These are phyloP conservation scores for Cryptus armator DNA, from an alignment of 2,888 invertebrate genomes.

Conservation along the genomic window DNA sequence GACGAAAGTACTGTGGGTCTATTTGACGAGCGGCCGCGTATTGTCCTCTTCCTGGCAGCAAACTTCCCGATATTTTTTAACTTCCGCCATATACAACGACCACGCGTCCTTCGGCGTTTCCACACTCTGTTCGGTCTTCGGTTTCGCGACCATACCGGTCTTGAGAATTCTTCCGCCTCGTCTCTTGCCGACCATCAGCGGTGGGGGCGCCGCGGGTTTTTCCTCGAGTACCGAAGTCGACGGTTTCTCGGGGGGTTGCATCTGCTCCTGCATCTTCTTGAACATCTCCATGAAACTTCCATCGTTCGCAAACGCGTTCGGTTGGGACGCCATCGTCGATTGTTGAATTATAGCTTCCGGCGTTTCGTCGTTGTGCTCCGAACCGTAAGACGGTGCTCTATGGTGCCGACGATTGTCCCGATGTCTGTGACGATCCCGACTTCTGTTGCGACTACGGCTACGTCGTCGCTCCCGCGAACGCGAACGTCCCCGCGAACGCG, in stretches of 20 bases:
- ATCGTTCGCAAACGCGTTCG: constrained; percentile 94
- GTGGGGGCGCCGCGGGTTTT: constrained; percentile 85
- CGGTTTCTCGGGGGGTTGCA: constrained; percentile 81
- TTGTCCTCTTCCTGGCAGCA: constrained; percentile 97
- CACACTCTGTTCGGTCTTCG: constrained; percentile 89
- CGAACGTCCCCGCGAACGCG: constrained; percentile 75
- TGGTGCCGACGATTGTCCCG: constrained; percentile 78
- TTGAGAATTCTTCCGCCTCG: constrained; percentile 95
- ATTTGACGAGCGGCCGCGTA: constrained; percentile 96
- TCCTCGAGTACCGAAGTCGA: constrained; percentile 83
- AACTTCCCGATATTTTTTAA: constrained; percentile 95
- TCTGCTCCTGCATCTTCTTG: constrained; percentile 92
- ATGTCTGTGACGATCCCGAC: constrained; percentile 74
- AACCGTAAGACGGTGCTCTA: constrained; percentile 80
- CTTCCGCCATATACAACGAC: constrained; percentile 97
- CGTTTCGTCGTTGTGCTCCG: constrained; percentile 76
- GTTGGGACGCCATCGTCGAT: constrained; percentile 79
- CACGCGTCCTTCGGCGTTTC: constrained; percentile 94
- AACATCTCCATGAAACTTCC: constrained; percentile 97
- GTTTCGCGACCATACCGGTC: constrained; percentile 96
- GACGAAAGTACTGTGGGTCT: constrained; percentile 79
- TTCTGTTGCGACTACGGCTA: constrained; percentile 75
- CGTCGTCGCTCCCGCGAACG: constrained; percentile 79
- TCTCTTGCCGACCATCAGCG: constrained; percentile 91
- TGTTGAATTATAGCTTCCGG: constrained; percentile 66